A percentile compares a stretch with the other conserved stretches of the same genome.
These are phyloP conservation scores for Dolichomitus sp. DNA, from an alignment of 2,888 invertebrate genomes.

Conservation along the genomic window DNA sequence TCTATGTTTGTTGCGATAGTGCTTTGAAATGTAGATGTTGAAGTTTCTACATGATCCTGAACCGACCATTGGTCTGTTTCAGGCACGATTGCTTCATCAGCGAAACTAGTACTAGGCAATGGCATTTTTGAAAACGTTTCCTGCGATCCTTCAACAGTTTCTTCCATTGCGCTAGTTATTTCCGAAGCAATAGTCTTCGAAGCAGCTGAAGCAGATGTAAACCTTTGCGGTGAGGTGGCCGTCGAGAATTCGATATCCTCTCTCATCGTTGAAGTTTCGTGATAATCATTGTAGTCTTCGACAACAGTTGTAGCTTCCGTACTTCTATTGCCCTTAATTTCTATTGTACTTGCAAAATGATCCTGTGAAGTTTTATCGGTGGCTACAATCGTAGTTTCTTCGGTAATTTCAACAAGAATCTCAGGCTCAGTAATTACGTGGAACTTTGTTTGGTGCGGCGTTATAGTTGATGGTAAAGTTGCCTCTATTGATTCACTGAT, in stretches of 20 bases:
- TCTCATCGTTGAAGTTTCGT: conserved; percentile 42
- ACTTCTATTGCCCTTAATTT: conserved; percentile 9
- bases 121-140: background rate
- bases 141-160: background rate
- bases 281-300: conserved; percentile 47
- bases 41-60: background rate
- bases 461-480: conserved; percentile 23
- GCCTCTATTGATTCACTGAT: background rate
- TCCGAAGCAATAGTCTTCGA: background rate
- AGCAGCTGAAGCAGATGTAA: background rate
- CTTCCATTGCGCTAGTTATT: conserved; percentile 2
- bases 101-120: background rate
- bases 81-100: background rate
- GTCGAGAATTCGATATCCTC: background rate
- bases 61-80: background rate
- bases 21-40: background rate
- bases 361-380: conserved; percentile 5
- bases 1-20: background rate
- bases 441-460: background rate
- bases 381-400: conserved; percentile 31
- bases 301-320: conserved; percentile 34
- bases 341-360: background rate
- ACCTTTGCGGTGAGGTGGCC: background rate
- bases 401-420: conserved; percentile 59
- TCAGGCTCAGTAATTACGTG: background rate